Evolutionary conservation across 2,113 vertebrate genomes (phyloP), one percentile per base, ranked within the genome.

Genomic region (Columba livia): DNA sequence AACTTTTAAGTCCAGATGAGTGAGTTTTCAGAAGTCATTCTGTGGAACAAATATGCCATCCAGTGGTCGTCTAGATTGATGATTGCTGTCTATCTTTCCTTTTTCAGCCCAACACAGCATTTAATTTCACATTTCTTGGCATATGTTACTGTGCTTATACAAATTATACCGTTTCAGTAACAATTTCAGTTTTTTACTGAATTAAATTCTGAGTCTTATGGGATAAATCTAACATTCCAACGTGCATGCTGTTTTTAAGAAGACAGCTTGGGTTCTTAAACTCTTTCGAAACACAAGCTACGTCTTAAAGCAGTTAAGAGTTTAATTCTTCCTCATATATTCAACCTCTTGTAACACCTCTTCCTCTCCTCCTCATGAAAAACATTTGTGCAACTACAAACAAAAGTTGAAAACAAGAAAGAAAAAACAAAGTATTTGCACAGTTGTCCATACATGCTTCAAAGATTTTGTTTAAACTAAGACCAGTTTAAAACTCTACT

Each of bases 11-110:
- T 62, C 42, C 53, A 87, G 40, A 28, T 54, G 44, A 83, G 19
- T 51, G 47, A 91, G n/a, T 85, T 93, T 90, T 79, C 74, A 60
- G 40, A 84, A 85, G 64, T 61, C 32, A 82, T 77, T 90, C n/a
- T 15, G 10, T 94, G 91, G 95, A 95, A 96, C 96, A 77, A 94
- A 97, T 95, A 96, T 95, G 97, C 97, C 97, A 98, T 97, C 97
- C 97, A 97, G 97, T 98, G 97, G 97, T 91, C 5, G 5, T 56
- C 82, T 23, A 87, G 50, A 95, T 7, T 90, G 94, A 94, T 62
- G 36, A 85, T 79, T 61, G 48, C 32, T 60, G 36, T 62, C 84
- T 89, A n/a, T 77, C 77, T 48, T 80, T 31, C 53, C 32, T 38
- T 69, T 70, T 58, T 51, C 53, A 85, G 74, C 44, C 51, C 31